A percentile compares a stretch with the other conserved stretches of the same genome.
Evolutionary conservation across 2,888 invertebrate species (phyloP).

Genomic region (Amiota mariae): DNA sequence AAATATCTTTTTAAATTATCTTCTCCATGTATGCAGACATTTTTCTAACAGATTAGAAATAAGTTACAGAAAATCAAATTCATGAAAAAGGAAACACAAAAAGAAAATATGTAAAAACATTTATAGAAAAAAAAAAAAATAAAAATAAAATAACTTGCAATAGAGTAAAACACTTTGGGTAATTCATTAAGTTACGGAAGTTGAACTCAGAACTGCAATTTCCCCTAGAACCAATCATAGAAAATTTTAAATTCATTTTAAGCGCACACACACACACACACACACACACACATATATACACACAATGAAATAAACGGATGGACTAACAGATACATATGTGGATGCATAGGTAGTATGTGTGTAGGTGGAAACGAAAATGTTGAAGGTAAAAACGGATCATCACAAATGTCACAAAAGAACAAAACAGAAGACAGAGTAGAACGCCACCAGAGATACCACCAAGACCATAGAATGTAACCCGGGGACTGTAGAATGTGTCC

Average conservation of each 20-base stretch:
- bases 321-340: no score
- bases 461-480: conserved; percentile 16
- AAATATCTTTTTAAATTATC: no score
- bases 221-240: conserved; percentile 74
- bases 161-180: conserved; percentile 71
- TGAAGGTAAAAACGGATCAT: no score
- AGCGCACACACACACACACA: conserved; percentile 55
- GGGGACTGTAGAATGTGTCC: conserved; percentile 34
- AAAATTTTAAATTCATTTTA: conserved; percentile 71
- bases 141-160: background rate
- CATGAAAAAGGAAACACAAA: background rate
- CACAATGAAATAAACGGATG: conserved; percentile 18
- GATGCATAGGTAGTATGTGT: no score
- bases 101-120: background rate
- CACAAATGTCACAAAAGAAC: conserved; percentile 26
- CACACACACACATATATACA: conserved; percentile 46
- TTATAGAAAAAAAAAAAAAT: background rate
- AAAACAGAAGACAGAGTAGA: conserved; percentile 26
- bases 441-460: conserved; percentile 24
- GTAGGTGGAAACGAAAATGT: no score
- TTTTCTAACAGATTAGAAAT: no score
- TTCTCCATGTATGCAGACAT: background rate
- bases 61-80: background rate
- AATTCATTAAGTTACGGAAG: conserved; percentile 75
- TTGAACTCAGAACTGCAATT: conserved; percentile 75